Evolutionary conservation across 2,797 vertebrate species (phyloP).

Genomic region (Erethizon dorsatum): DNA sequence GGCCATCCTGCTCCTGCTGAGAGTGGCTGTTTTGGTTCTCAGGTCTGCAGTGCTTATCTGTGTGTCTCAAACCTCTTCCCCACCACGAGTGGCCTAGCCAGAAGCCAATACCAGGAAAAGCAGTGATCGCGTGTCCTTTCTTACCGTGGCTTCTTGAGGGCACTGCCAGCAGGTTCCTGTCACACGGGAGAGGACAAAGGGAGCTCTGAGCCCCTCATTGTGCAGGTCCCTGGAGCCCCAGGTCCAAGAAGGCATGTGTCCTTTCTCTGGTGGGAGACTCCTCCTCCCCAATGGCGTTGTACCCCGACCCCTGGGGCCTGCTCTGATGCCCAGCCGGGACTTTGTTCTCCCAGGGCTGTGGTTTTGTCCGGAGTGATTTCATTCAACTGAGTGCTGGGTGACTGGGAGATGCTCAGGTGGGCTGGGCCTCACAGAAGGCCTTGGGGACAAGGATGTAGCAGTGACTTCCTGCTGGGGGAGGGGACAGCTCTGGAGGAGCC

Average conservation of each 20-base stretch:
- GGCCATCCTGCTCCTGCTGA: not conserved
- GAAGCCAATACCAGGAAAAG: not conserved
- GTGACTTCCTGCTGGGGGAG: not conserved
- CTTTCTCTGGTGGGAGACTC: too few species aligned
- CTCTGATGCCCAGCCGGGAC: not conserved
- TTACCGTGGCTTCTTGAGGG: not conserved
- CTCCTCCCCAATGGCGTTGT: not conserved
- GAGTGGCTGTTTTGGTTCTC: not conserved
- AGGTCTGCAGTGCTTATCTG: not conserved
- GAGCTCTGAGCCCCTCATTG: not conserved
- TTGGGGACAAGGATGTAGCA: rapidly evolving
- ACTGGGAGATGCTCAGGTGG: not conserved
- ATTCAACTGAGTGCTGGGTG: not conserved
- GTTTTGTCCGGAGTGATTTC: not conserved
- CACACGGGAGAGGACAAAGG: not conserved
- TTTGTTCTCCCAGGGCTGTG: not conserved
- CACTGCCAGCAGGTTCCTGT: not conserved
- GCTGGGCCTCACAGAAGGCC: not conserved
- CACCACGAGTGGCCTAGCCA: not conserved
- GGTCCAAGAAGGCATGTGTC: not conserved
- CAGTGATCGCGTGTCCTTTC: not conserved
- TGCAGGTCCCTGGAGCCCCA: not conserved
- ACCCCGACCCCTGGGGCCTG: not conserved
- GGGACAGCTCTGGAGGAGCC: not conserved
- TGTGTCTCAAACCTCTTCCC: not conserved